phyloP scores from a whole-genome alignment of 1,140 invertebrate species.

The Ylistrum balloti region DNA sequence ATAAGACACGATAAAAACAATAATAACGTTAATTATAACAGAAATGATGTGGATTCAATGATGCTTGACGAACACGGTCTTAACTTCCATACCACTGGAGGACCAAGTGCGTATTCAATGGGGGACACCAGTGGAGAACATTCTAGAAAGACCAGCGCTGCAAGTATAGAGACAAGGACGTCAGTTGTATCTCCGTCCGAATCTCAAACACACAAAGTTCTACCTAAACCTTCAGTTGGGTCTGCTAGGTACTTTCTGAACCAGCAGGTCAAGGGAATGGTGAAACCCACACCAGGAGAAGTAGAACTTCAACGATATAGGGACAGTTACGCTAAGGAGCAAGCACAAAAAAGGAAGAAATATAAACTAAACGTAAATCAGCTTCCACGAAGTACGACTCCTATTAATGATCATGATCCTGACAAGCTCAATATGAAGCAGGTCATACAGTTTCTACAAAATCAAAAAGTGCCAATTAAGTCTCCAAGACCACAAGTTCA shows the following conservation, averaged over 20 bases:
- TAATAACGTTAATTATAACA: background rate
- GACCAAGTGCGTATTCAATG: background rate
- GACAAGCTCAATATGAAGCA: constrained; percentile 78
- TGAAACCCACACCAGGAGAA: constrained; percentile 66
- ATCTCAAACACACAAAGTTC: constrained; percentile 47
- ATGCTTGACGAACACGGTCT: background rate
- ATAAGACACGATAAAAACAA: background rate
- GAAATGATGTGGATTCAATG: background rate
- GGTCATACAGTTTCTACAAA: constrained; percentile 73
- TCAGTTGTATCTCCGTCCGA: constrained; percentile 32
- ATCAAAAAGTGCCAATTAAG: constrained; percentile 49
- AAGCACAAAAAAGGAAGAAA: constrained; percentile 64
- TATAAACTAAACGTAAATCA: constrained; percentile 75
- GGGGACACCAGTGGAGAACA: background rate
- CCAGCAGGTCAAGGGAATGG: constrained; percentile 38
- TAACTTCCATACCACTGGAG: background rate
- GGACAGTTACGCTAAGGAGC: constrained; percentile 62
- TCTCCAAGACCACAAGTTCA: background rate
- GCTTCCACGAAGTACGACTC: constrained; percentile 73
- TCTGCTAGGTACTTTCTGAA: constrained; percentile 50
- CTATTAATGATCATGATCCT: constrained; percentile 75
- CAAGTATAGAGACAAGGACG: constrained; percentile 36
- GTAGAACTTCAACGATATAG: constrained; percentile 65
- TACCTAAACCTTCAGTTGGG: constrained; percentile 63
- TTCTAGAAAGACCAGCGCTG: constrained; percentile 41